Base-by-base conservation (phyloP, 1,140 invertebrate species). In the Chlorops oryzae region DNA sequence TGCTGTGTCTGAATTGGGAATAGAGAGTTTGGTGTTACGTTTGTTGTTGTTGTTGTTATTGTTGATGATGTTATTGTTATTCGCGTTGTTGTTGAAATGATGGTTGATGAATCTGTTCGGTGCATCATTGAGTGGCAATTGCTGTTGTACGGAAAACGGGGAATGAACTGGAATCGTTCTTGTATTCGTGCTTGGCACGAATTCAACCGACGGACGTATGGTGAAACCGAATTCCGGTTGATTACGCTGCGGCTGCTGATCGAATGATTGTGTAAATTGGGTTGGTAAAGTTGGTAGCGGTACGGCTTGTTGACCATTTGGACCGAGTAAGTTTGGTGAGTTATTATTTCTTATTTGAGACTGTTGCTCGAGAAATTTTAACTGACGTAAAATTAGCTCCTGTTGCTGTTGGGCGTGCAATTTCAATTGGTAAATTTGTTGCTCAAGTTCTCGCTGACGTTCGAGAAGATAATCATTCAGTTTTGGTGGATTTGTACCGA, bases 401-500 rank as follows among this genome's bases (percentile, higher is more conserved):
- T 85, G 81, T 46, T 78, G 76, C 59, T 86, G 83, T 59, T 85
- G 83, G 17, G 81, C 74, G 61, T 85, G 84, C 10, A 70, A 42
- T 54, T 70, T 70, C 18, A 86, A 63, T 38, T 81, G 74, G 5
- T 72, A 76, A 18, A 87, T 72, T 60, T 87, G 84, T 54, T 85
- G 80, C 59, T 87, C 83, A 21, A 88, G 61, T 18, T 81, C 64
- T 35, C 78, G 75, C 60, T 87, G 84, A 52, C 86, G 84, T 57
- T 85, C 63, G 22, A 71, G 61, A 52, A 76, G 70, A 42, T 73
- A 65, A 50, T 65, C 68, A 41, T 62, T 66, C 47, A 64, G 47
- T n/a, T n/a, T n/a, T n/a, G n/a, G n/a, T n/a, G n/a, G n/a, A n/a
- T n/a, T n/a, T n/a, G n/a, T n/a, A n/a, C n/a, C n/a, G n/a, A n/a